A percentile compares a stretch with the other conserved stretches of the same genome.
These are phyloP conservation scores for Scytalopus superciliaris DNA, from an alignment of 2,113 vertebrate genomes.

Conservation along the genomic window DNA sequence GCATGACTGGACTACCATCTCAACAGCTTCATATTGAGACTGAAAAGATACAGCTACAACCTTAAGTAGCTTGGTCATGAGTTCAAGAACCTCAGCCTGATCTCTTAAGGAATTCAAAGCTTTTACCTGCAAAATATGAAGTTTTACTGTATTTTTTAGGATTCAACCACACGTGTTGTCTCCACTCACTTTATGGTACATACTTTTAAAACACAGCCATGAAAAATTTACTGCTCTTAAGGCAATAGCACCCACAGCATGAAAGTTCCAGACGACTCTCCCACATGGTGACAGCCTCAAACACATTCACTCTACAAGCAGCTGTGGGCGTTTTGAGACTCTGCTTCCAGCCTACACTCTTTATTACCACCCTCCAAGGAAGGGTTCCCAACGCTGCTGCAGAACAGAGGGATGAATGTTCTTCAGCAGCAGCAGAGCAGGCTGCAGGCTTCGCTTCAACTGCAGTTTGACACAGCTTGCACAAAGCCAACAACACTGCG, in stretches of 20 bases:
- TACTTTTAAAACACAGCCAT: not conserved
- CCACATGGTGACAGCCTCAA: not conserved
- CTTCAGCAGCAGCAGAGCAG: not conserved
- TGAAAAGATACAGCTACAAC: not conserved
- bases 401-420: not conserved
- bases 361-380: not conserved
- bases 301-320: not conserved
- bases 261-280: not conserved
- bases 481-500: not conserved
- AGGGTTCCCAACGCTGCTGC: not conserved
- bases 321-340: not conserved
- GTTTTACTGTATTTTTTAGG: not conserved
- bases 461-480: not conserved
- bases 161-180: not conserved
- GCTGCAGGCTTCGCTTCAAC: not conserved
- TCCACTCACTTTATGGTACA: not conserved
- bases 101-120: not conserved
- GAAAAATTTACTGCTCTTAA: not conserved
- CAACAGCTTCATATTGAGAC: not conserved
- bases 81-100: not conserved
- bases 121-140: not conserved
- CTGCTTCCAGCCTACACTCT: not conserved
- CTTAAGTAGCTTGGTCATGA: not conserved
- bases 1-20: not conserved
- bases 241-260: not conserved